A percentile compares a stretch with the other conserved stretches of the same genome.
These are phyloP conservation scores for Drosophila tripunctata DNA, from an alignment of 2,888 invertebrate species.

Conservation along the genomic window DNA sequence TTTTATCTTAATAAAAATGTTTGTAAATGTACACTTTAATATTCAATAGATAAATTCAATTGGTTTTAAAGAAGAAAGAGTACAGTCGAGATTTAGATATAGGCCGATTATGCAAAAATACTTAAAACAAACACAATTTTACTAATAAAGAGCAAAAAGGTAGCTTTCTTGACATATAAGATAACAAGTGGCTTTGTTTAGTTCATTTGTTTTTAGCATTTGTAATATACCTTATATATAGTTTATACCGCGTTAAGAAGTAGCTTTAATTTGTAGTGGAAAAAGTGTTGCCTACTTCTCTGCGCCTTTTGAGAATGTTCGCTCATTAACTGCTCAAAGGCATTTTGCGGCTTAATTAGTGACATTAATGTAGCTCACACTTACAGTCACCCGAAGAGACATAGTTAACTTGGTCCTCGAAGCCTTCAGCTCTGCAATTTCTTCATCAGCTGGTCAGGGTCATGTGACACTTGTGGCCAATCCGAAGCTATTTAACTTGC, in stretches of 20 bases:
- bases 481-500: constrained; percentile 50
- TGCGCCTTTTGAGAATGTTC: constrained; percentile 22
- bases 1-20: too few species aligned
- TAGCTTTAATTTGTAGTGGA: neutral
- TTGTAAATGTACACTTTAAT: too few species aligned
- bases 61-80: too few species aligned
- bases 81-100: too few species aligned
- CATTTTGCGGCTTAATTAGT: constrained; percentile 65
- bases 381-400: constrained; percentile 8
- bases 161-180: too few species aligned
- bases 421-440: neutral
- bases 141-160: too few species aligned
- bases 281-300: constrained; percentile 43
- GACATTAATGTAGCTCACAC: constrained; percentile 47
- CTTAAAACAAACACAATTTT: too few species aligned
- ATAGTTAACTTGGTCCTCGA: constrained; percentile 30
- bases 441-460: constrained; percentile 54
- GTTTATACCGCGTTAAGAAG: neutral
- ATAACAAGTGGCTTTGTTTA: too few species aligned
- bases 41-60: too few species aligned
- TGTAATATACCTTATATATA: too few species aligned
- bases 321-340: constrained; percentile 46
- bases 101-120: too few species aligned
- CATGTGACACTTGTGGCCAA: constrained; percentile 64
- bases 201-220: too few species aligned